Conservation (phyloP, 2,888 invertebrate genomes). For the Drosophila formosana region DNA sequence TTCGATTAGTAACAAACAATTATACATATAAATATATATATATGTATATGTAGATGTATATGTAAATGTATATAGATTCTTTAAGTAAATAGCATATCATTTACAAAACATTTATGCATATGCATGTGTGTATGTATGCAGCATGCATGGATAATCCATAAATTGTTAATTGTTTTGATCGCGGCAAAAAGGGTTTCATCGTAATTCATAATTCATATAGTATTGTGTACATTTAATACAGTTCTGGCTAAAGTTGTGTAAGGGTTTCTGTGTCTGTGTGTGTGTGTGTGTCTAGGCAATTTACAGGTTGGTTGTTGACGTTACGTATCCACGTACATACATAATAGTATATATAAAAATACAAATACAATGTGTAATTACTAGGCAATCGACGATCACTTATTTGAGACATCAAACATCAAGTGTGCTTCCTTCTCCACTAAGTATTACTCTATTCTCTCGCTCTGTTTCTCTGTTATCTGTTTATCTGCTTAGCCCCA, state of each 20-base stretch:
- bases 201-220: not conserved
- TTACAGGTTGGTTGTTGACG: constrained; percentile 57
- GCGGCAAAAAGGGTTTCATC: constrained; percentile 2
- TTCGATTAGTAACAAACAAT: constrained; percentile 24
- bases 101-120: constrained; percentile 55
- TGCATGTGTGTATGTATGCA: constrained; percentile 49
- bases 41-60: constrained; percentile 39
- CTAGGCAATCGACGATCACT: constrained; percentile 51
- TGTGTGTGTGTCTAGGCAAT: constrained; percentile 49
- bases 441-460: too few species aligned
- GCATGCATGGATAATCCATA: constrained; percentile 29
- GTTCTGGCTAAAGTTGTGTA: constrained; percentile 26
- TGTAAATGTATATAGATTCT: constrained; percentile 17
- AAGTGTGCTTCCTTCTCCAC: constrained; percentile 27
- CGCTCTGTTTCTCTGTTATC: not conserved
- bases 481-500: constrained; percentile 49
- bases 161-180: constrained; percentile 13
- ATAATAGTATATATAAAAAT: constrained; percentile 46
- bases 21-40: constrained; percentile 25
- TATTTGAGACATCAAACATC: constrained; percentile 53
- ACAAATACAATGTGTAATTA: constrained; percentile 57
- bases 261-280: constrained; percentile 11
- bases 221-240: constrained; percentile 67
- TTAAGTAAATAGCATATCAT: constrained; percentile 53
- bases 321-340: constrained; percentile 51